phyloP scores from a whole-genome alignment of 2,888 invertebrate genomes.

The Branchipolynoe longqiensis region DNA sequence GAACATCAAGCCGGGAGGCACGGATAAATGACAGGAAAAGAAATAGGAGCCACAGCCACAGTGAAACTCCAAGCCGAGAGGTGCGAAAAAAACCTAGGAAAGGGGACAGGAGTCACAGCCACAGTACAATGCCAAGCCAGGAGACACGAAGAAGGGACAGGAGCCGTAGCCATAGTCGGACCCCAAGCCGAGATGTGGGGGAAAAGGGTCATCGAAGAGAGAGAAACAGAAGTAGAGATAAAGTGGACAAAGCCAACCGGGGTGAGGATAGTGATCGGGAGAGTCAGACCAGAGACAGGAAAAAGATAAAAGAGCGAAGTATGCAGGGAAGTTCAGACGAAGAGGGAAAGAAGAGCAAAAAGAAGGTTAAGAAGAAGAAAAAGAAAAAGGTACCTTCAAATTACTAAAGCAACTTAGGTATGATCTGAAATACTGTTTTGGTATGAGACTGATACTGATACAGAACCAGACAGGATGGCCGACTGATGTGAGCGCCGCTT shows the following conservation, averaged over 20 bases:
- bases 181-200: background rate
- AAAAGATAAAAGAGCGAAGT: slow-evolving; percentile 16
- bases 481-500: background rate
- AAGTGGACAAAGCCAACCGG: background rate
- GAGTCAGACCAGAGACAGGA: background rate
- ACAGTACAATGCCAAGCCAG: background rate
- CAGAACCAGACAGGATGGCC: background rate
- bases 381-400: background rate
- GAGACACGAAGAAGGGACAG: background rate
- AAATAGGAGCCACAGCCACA: background rate
- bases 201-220: background rate
- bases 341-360: background rate
- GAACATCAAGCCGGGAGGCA: background rate
- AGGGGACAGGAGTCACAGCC: background rate
- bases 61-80: background rate
- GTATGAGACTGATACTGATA: background rate
- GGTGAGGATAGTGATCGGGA: background rate
- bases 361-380: too few species aligned
- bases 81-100: background rate
- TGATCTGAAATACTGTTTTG: background rate
- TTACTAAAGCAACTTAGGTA: background rate
- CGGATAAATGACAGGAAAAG: background rate
- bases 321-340: background rate
- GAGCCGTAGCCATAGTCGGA: background rate
- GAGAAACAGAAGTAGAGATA: background rate